A percentile compares a stretch with the other conserved stretches of the same genome.
Evolutionary conservation across 2,888 invertebrate species (phyloP).

Genomic region (Magallana nippona): DNA sequence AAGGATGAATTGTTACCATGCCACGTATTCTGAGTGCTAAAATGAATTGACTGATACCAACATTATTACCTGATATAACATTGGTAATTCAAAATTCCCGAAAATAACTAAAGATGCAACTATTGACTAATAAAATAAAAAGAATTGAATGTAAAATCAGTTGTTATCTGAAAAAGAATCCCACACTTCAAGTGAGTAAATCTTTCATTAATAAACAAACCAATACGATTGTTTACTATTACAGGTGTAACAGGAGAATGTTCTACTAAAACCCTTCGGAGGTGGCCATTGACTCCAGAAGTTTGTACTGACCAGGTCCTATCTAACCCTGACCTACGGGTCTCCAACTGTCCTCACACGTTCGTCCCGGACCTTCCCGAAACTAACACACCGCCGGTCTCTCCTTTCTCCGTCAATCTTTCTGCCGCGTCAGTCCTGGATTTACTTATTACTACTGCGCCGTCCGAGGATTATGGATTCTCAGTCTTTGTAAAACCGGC

Average conservation of each 20-base stretch:
- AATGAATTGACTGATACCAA: no score
- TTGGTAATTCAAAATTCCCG: no score
- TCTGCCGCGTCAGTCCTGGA: background rate
- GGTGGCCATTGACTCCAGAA: slow-evolving; percentile 8
- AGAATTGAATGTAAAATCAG: no score
- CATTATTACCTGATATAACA: no score
- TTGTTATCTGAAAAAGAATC: no score
- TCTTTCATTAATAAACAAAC: background rate
- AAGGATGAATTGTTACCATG: no score
- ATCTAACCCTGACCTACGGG: background rate
- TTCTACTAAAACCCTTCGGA: background rate
- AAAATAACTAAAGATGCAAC: no score
- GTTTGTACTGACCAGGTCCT: background rate
- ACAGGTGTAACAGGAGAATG: background rate
- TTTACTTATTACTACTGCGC: background rate
- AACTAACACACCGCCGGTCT: background rate
- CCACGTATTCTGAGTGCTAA: no score
- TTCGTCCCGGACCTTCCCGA: background rate
- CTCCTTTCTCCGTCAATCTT: background rate
- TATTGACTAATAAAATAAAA: no score
- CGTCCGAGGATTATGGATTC: background rate
- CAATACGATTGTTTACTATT: background rate
- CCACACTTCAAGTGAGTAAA: background rate
- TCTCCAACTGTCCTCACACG: background rate
- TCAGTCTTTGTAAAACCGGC: background rate